Conservation (phyloP, 2,888 invertebrate genomes). For the Chaetogeoica ovagalla region DNA sequence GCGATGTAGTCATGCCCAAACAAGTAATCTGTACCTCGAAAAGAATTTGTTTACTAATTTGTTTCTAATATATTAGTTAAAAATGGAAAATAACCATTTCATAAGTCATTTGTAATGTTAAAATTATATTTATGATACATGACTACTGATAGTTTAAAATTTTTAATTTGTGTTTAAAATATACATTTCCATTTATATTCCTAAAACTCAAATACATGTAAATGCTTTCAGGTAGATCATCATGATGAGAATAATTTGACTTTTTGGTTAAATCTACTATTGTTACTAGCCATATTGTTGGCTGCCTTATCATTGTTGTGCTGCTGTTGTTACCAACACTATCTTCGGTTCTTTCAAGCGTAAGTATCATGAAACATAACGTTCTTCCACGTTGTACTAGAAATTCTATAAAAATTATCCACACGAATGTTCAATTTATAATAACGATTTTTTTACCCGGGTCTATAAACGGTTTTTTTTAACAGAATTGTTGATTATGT, state of each 20-base stretch:
- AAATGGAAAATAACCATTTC: not conserved
- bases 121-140: not conserved
- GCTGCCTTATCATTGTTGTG: constrained; percentile 35
- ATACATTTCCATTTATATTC: too few relatives aligned
- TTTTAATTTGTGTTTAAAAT: too few relatives aligned
- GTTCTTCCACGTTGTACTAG: too few relatives aligned
- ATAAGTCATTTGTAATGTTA: not conserved
- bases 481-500: too few relatives aligned
- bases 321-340: constrained; percentile 49
- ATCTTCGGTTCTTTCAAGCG: constrained; percentile 17
- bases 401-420: too few relatives aligned
- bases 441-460: too few relatives aligned
- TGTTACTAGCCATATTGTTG: constrained; percentile 37
- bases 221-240: constrained; percentile 15
- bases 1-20: not conserved
- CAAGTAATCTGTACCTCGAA: not conserved
- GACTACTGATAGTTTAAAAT: not conserved
- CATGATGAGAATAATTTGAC: constrained; percentile 24
- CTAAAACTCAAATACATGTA: not conserved
- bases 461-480: too few relatives aligned
- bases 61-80: not conserved
- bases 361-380: not conserved
- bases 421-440: too few relatives aligned
- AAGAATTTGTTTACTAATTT: not conserved
- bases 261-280: constrained; percentile 44